phyloP scores from a whole-genome alignment of 2,797 vertebrate species.

The Morelia viridis region DNA sequence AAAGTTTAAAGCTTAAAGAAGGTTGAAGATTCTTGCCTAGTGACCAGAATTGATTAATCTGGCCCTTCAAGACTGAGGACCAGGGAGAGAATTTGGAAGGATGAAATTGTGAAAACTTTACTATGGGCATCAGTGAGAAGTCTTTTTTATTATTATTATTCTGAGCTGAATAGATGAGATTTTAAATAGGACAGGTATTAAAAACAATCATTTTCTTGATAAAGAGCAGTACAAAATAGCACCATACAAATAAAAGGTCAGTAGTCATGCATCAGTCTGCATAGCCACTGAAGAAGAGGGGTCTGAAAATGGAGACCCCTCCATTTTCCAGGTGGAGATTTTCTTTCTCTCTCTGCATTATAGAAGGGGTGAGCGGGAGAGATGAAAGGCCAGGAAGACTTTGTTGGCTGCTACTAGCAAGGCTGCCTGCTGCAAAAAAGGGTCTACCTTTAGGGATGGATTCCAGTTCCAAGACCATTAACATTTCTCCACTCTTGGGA shows the following conservation, averaged over 20 bases:
- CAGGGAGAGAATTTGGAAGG: not conserved
- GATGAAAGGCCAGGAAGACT: not conserved
- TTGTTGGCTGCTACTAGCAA: not conserved
- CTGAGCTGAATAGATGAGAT: slow-evolving; percentile 10
- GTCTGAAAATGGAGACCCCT: not conserved
- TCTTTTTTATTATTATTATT: not conserved
- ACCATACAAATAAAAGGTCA: not conserved
- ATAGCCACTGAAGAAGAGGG: not conserved
- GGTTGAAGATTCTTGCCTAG: not conserved
- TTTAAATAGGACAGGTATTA: slow-evolving; percentile 9
- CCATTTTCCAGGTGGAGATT: not conserved
- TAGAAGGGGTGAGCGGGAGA: fast-evolving
- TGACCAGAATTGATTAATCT: not conserved
- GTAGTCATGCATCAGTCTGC: not conserved
- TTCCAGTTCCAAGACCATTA: slow-evolving; percentile 20
- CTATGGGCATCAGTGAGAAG: not conserved
- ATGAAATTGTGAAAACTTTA: not conserved
- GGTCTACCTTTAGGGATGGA: not conserved
- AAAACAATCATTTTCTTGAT: slow-evolving; percentile 20
- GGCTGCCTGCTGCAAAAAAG: not conserved
- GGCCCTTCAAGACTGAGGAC: not conserved
- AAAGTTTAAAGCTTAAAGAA: not conserved
- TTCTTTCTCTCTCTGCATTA: not conserved
- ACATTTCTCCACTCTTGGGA: not conserved
- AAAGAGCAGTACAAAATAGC: slow-evolving; percentile 21